phyloP scores from a whole-genome alignment of 2,113 vertebrate genomes.

The Natator depressus region DNA sequence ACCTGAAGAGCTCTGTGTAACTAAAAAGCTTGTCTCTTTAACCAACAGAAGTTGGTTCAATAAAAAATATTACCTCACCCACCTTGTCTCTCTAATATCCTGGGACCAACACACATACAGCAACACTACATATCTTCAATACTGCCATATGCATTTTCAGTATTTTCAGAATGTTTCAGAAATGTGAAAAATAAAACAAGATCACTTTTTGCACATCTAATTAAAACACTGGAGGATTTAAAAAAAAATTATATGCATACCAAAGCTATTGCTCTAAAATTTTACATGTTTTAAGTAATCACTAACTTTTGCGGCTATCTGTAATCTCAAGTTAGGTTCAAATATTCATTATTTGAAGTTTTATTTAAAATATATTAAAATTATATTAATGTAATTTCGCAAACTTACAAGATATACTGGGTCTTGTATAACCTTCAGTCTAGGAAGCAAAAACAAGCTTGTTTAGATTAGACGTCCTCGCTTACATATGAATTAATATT shows the following conservation, averaged over 20 bases:
- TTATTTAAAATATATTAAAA: not conserved
- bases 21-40: not conserved
- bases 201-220: not conserved
- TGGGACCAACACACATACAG: not conserved
- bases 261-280: not conserved
- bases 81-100: not conserved
- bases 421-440: slow-evolving; percentile 23
- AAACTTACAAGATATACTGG: slow-evolving; percentile 53
- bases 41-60: not conserved
- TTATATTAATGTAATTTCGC: not conserved
- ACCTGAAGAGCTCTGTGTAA: not conserved
- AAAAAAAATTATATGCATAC: not conserved
- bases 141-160: not conserved
- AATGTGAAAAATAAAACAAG: not conserved
- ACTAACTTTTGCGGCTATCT: not conserved
- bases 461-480: slow-evolving; percentile 1
- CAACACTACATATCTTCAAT: not conserved
- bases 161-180: not conserved
- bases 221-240: not conserved
- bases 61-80: not conserved
- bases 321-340: not conserved
- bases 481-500: not conserved
- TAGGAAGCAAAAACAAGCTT: not conserved
- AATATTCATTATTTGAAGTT: not conserved
- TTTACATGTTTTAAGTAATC: not conserved